phyloP scores from a whole-genome alignment of 2,113 vertebrate species.

The Amazona guildingii region DNA sequence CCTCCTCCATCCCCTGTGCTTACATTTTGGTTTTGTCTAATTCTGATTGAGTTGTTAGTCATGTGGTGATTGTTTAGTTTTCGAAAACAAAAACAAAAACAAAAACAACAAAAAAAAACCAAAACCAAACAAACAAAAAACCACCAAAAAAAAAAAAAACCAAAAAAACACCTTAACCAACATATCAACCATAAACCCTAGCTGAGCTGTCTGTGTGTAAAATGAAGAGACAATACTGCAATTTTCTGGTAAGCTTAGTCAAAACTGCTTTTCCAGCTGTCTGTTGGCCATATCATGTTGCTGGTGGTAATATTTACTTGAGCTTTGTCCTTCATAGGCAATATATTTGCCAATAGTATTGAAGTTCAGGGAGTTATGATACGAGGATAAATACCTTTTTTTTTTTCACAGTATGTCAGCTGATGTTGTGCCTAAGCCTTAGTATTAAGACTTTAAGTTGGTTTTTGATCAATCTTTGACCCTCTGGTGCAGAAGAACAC shows the following conservation, averaged over 20 bases:
- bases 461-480: slow-evolving; percentile 1
- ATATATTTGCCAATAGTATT: not conserved
- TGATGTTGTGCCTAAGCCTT: not conserved
- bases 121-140: too few relatives aligned
- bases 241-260: not conserved
- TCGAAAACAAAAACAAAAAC: not conserved
- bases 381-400: not conserved
- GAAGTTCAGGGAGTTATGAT: not conserved
- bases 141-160: too few relatives aligned
- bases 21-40: not conserved
- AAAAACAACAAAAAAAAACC: too few relatives aligned
- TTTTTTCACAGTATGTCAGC: not conserved
- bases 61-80: not conserved
- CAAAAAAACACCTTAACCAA: not conserved
- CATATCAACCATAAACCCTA: not conserved
- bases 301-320: not conserved
- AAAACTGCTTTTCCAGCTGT: not conserved
- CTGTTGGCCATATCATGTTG: not conserved
- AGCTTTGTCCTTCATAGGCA: slow-evolving; percentile 25
- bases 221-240: not conserved
- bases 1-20: not conserved
- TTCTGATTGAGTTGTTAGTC: not conserved
- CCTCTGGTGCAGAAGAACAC: not conserved
- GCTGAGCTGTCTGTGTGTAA: not conserved
- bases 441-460: not conserved